Conservation (phyloP, 2,113 vertebrate species). For the Symphodus melops region DNA sequence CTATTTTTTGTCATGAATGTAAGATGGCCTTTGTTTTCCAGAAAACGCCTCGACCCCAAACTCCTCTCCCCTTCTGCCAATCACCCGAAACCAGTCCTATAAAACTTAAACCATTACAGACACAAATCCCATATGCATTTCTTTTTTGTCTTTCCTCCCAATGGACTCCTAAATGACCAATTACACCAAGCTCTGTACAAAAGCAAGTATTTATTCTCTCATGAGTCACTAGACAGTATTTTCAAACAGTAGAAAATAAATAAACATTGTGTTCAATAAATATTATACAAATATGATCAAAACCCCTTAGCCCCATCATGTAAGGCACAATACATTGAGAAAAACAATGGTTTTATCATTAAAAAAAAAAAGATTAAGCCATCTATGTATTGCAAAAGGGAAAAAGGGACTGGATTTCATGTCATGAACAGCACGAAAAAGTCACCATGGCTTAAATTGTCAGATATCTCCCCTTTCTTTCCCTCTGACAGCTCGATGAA, state of each 20-base stretch:
- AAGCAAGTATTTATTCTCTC: slow-evolving; percentile 78
- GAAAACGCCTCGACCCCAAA: slow-evolving; percentile 56
- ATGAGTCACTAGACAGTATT: slow-evolving; percentile 73
- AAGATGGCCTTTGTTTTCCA: slow-evolving; percentile 72
- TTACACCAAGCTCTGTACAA: slow-evolving; percentile 72
- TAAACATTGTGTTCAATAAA: slow-evolving; percentile 86
- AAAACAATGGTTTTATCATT: slow-evolving; percentile 39
- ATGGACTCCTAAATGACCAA: slow-evolving; percentile 69
- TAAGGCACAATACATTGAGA: slow-evolving; percentile 55
- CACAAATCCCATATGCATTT: slow-evolving; percentile 65
- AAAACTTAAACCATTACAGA: slow-evolving; percentile 72
- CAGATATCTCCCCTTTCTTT: background rate
- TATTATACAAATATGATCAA: slow-evolving; percentile 73
- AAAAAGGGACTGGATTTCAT: slow-evolving; percentile 8
- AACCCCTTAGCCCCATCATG: slow-evolving; percentile 52
- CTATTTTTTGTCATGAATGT: slow-evolving; percentile 67
- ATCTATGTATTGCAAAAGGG: slow-evolving; percentile 19
- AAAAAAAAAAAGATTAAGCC: slow-evolving; percentile 18
- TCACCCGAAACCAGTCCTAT: slow-evolving; percentile 74
- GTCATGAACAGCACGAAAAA: background rate
- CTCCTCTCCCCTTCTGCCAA: slow-evolving; percentile 67
- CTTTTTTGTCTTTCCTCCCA: slow-evolving; percentile 54
- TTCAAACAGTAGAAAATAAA: slow-evolving; percentile 80
- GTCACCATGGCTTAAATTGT: background rate
- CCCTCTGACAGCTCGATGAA: background rate